Evolutionary conservation across 1,140 invertebrate genomes (phyloP), one percentile per base, ranked within the genome.

Genomic region (Yoshiicerus persimilis): DNA sequence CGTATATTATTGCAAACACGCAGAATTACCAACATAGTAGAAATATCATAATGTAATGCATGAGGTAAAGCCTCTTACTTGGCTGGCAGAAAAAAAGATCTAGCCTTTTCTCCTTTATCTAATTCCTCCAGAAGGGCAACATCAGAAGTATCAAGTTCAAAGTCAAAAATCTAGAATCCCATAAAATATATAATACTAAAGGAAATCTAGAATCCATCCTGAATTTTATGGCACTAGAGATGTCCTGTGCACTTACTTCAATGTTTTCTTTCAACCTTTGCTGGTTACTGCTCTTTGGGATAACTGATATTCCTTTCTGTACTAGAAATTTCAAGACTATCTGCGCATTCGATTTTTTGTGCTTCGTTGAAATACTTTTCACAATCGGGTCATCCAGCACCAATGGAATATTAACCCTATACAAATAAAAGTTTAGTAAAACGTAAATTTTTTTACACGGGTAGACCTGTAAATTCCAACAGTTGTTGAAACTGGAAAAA

Each of bases 201-300:
- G 56, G 8, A 64, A 64, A 11, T 64, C 6, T 41, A 41, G 39
- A 8, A 41, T 8, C 13, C 13, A 41, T 8, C 13, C 13, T 41
- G 39, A 41, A 41, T 6, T 41, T 6, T 41, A 62, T 4, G 20
- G 27, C 70, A 32, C 8, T 23, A 77, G 27, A 36, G 30, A 4
- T 27, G 1, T 9, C 20, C 5, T 27, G 9, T 13, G 8, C 75
- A 39, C 20, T 80, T 80, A 91, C 90, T 8, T 91, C 23, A 70
- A 93, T 93, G 91, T 96, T 96, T 87, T 94, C 92, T 91, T 94
- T 94, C 0, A 98, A 93, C 91, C 97, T 94, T 10, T 94, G 92
- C 0, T 95, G 93, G 91, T 95, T 96, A 1, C 94, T 95, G 91
- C 96, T 97, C 93, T 98, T 98, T 66, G 97, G 97, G 91, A 98